Conservation (phyloP, 2,113 vertebrate genomes). For the Aspidoscelis tigris region DNA sequence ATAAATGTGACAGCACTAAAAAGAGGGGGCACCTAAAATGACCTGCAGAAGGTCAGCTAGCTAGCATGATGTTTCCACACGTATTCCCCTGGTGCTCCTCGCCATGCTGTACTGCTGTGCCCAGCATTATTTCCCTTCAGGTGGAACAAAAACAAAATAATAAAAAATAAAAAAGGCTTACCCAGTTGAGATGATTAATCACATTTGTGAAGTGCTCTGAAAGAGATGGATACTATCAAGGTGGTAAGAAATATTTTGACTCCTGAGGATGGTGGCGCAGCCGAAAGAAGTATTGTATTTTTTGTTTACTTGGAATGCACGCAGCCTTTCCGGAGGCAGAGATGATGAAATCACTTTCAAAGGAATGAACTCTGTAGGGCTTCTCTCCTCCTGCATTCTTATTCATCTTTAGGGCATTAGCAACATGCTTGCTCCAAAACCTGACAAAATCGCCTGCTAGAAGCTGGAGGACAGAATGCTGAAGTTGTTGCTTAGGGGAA, state of each 20-base stretch:
- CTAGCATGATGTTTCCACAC: not conserved
- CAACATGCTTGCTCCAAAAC: constrained; percentile 40
- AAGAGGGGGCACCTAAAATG: not conserved
- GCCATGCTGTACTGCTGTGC: not conserved
- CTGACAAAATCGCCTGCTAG: not conserved
- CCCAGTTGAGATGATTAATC: constrained; percentile 28
- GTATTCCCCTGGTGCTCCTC: not conserved
- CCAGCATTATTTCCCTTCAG: constrained; percentile 14
- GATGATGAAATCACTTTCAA: constrained; percentile 35
- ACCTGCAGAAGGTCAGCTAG: not conserved
- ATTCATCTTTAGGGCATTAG: constrained; percentile 52
- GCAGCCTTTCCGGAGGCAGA: not conserved
- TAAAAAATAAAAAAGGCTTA: not conserved
- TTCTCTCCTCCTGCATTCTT: constrained; percentile 14
- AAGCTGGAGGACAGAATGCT: constrained; percentile 15
- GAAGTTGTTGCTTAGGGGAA: constrained; percentile 36
- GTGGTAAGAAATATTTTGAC: constrained; percentile 19
- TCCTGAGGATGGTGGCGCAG: constrained; percentile 1
- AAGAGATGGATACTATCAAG: constrained; percentile 28
- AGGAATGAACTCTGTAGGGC: constrained; percentile 27
- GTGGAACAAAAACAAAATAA: not conserved
- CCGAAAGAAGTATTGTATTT: constrained; percentile 2
- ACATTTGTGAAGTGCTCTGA: constrained; percentile 12
- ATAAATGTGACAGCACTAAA: not conserved
- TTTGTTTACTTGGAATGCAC: constrained; percentile 28